phyloP scores from a whole-genome alignment of 2,888 invertebrate species.

The Campoplex capitator region DNA sequence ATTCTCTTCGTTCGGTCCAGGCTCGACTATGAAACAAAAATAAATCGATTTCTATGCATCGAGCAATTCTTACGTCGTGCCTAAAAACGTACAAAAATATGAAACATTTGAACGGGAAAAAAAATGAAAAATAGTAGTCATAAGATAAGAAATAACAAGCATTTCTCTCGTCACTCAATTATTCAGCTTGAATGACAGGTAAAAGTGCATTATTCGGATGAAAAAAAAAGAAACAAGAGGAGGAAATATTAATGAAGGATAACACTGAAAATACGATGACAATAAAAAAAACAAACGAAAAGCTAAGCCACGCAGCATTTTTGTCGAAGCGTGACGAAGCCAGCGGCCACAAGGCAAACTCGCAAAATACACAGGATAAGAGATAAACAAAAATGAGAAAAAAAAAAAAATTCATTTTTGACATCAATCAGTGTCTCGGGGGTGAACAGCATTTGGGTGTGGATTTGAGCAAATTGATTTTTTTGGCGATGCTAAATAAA shows the following conservation, averaged over 20 bases:
- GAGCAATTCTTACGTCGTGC: slow-evolving; percentile 1
- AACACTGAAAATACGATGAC: slow-evolving; percentile 6
- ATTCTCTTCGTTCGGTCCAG: neutral
- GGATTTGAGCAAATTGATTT: slow-evolving; percentile 3
- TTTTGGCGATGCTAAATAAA: slow-evolving; percentile 36
- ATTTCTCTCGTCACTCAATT: neutral
- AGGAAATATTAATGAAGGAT: slow-evolving; percentile 40
- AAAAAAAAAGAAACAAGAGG: neutral
- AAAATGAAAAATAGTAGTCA: neutral
- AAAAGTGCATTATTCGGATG: slow-evolving; percentile 12
- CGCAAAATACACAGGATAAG: slow-evolving; percentile 51
- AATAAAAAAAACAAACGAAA: slow-evolving; percentile 51
- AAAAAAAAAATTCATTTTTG: slow-evolving; percentile 32
- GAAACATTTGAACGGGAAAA: neutral
- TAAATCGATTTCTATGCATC: slow-evolving; percentile 9
- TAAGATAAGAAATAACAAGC: slow-evolving; percentile 8
- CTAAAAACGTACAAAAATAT: neutral
- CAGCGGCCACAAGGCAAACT: slow-evolving; percentile 57
- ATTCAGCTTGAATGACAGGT: slow-evolving; percentile 20
- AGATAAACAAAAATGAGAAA: slow-evolving; percentile 50
- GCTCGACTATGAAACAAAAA: neutral
- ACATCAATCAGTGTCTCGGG: slow-evolving; percentile 21
- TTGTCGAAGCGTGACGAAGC: slow-evolving; percentile 68
- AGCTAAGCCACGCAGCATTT: slow-evolving; percentile 69
- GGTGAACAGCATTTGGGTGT: slow-evolving; percentile 30